phyloP scores from a whole-genome alignment of 2,888 invertebrate species.

The Lasioglossum calceatum region DNA sequence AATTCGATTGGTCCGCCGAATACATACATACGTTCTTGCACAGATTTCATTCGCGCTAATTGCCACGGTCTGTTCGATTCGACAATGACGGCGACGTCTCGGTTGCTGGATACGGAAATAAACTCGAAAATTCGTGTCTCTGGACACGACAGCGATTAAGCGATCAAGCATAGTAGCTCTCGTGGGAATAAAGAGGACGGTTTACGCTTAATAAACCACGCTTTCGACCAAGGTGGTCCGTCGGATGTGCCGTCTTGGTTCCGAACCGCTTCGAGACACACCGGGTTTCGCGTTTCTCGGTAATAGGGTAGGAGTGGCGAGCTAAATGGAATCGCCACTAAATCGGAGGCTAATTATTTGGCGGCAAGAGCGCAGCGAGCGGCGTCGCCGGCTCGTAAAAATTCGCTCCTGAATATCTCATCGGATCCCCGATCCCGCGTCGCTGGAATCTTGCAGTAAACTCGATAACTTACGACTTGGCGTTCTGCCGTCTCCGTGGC shows the following conservation, averaged over 20 bases:
- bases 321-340: constrained; percentile 80
- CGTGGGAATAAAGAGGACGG: constrained; percentile 80
- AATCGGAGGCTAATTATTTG: constrained; percentile 83
- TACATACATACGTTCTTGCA: constrained; percentile 16
- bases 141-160: constrained; percentile 2
- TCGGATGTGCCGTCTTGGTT: constrained; percentile 53
- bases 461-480: constrained; percentile 72
- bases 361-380: constrained; percentile 76
- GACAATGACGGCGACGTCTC: background rate
- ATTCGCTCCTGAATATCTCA: constrained; percentile 75
- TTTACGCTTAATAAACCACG: constrained; percentile 82
- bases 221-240: constrained; percentile 76
- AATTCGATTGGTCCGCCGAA: constrained; percentile 31
- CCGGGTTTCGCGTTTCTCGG: constrained; percentile 63
- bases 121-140: background rate
- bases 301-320: constrained; percentile 65
- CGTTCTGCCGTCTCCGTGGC: background rate
- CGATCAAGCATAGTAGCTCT: constrained; percentile 19
- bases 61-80: constrained; percentile 17
- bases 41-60: constrained; percentile 34
- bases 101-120: background rate
- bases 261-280: constrained; percentile 1
- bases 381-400: constrained; percentile 77
- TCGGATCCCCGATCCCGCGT: constrained; percentile 70
- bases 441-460: constrained; percentile 75